These are phyloP conservation scores for Pipa parva DNA, from an alignment of 2,113 vertebrate species.

Conservation along the genomic window DNA sequence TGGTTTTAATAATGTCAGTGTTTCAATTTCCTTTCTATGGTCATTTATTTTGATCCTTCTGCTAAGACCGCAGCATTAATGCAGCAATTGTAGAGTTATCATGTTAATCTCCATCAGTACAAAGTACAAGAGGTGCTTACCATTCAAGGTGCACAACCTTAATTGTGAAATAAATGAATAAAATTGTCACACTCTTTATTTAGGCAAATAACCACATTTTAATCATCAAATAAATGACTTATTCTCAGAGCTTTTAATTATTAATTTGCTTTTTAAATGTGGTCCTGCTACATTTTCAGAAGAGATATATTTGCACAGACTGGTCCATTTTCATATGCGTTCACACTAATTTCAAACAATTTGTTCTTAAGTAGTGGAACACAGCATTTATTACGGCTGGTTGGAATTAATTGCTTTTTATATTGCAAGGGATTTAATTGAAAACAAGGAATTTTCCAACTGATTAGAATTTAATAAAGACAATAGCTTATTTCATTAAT, in stretches of 20 bases:
- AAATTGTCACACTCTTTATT: constrained; percentile 51
- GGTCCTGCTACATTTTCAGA: constrained; percentile 33
- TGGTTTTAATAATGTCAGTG: constrained; percentile 50
- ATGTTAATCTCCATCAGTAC: constrained; percentile 32
- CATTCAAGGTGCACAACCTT: constrained; percentile 21
- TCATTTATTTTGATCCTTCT: constrained; percentile 48
- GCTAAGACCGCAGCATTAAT: constrained; percentile 39
- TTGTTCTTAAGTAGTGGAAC: constrained; percentile 27
- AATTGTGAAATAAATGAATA: constrained; percentile 42
- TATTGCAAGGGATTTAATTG: constrained; percentile 32
- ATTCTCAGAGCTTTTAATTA: constrained; percentile 44
- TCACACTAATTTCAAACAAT: constrained; percentile 25
- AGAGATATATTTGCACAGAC: constrained; percentile 30
- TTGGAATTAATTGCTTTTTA: constrained; percentile 30
- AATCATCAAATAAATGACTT: constrained; percentile 55
- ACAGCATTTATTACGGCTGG: constrained; percentile 17
- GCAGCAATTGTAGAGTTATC: constrained; percentile 39
- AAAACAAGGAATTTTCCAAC: constrained; percentile 37
- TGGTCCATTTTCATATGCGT: constrained; percentile 38
- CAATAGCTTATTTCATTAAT: constrained; percentile 14
- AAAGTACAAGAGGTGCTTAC: constrained; percentile 41
- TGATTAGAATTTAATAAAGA: constrained; percentile 37
- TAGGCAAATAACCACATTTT: constrained; percentile 57
- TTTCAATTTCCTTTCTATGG: constrained; percentile 39
- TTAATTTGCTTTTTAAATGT: constrained; percentile 47